phyloP scores from a whole-genome alignment of 2,888 invertebrate species.

The Pimpla rufipes region DNA sequence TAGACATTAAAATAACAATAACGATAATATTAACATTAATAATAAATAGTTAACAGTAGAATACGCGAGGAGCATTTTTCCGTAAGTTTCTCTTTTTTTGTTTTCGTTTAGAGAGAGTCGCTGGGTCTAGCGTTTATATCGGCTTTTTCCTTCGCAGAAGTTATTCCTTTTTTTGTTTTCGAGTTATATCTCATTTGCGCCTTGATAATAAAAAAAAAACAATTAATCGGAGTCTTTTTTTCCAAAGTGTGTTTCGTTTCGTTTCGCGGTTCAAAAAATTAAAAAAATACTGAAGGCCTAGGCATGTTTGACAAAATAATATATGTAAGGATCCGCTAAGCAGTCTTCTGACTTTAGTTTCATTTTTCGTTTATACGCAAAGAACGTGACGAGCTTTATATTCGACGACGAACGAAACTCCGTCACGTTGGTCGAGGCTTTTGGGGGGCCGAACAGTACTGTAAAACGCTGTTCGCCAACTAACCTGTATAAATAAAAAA shows the following conservation, averaged over 20 bases:
- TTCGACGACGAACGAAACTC: constrained; percentile 13
- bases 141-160: constrained; percentile 8
- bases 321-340: constrained; percentile 19
- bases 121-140: constrained; percentile 44
- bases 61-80: constrained; percentile 44
- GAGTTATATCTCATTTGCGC: constrained; percentile 29
- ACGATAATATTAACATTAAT: constrained; percentile 55
- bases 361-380: constrained; percentile 23
- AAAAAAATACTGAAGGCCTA: not conserved
- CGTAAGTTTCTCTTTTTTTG: constrained; percentile 39
- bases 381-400: constrained; percentile 29
- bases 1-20: constrained; percentile 77
- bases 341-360: constrained; percentile 48
- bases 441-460: constrained; percentile 41
- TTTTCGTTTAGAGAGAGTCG: constrained; percentile 28
- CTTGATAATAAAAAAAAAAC: constrained; percentile 3
- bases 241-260: constrained; percentile 50
- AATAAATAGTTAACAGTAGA: constrained; percentile 63
- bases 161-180: constrained; percentile 41
- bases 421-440: constrained; percentile 39
- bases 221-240: constrained; percentile 59
- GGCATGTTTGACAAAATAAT: constrained; percentile 31
- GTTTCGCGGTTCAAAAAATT: constrained; percentile 15
- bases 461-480: constrained; percentile 63
- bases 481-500: constrained; percentile 48